Evolutionary conservation across 2,797 vertebrate species (phyloP).

Genomic region (Emydoidea blandingii): DNA sequence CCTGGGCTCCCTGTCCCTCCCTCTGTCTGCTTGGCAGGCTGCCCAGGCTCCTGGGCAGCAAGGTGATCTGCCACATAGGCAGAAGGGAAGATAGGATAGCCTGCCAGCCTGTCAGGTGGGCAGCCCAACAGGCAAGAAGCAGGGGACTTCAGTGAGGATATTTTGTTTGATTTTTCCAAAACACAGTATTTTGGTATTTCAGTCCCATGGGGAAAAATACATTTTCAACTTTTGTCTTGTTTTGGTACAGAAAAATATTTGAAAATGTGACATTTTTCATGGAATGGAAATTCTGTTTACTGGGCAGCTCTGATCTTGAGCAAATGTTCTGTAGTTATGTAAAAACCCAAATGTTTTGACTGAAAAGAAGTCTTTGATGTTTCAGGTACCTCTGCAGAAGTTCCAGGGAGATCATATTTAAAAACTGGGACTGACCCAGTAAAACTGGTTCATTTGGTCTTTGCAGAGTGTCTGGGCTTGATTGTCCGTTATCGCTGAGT

Average conservation of each 20-base stretch:
- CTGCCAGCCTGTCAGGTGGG: neutral
- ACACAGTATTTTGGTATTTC: neutral
- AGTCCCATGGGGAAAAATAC: neutral
- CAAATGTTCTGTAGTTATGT: slow-evolving; percentile 12
- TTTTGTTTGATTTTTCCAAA: neutral
- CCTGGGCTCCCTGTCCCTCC: neutral
- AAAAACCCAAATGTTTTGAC: slow-evolving; percentile 32
- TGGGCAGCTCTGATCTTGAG: neutral
- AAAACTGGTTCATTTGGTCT: neutral
- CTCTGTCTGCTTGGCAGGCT: too few species aligned
- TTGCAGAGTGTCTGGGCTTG: neutral
- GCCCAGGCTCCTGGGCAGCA: too few species aligned
- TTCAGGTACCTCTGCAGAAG: neutral
- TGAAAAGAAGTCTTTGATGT: neutral
- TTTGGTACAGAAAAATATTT: neutral
- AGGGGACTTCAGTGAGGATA: neutral
- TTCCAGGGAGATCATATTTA: neutral
- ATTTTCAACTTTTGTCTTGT: neutral
- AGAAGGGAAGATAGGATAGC: neutral
- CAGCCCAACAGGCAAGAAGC: neutral
- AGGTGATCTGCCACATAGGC: neutral
- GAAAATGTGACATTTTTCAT: neutral
- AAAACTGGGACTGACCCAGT: neutral
- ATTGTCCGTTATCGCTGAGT: neutral
- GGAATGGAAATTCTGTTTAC: slow-evolving; percentile 9